A percentile compares a stretch with the other conserved stretches of the same genome.
These are phyloP conservation scores for Dasypus novemcinctus DNA, from an alignment of 2,113 vertebrate species.

Conservation along the genomic window DNA sequence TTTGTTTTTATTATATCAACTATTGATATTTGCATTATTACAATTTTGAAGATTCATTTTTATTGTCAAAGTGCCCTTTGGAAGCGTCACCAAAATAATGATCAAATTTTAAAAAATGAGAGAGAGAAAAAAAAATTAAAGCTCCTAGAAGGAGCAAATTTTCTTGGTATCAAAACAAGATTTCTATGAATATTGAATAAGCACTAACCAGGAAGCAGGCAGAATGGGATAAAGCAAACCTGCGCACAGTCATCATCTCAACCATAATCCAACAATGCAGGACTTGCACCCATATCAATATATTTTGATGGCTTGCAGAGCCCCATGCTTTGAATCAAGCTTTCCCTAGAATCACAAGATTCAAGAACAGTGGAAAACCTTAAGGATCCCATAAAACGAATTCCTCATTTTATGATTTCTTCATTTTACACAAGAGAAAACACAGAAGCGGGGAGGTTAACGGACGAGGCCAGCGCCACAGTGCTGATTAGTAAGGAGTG, in stretches of 20 bases:
- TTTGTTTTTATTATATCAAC: background rate
- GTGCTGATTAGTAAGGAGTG: background rate
- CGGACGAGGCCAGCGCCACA: background rate
- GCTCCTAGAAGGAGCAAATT: background rate
- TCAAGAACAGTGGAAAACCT: background rate
- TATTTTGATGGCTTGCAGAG: background rate
- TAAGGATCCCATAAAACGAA: background rate
- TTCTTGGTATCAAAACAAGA: background rate
- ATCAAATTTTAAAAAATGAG: background rate
- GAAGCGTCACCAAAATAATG: background rate
- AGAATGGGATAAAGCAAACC: background rate
- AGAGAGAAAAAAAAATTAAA: background rate
- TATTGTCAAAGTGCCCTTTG: background rate
- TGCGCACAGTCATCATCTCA: too few relatives aligned
- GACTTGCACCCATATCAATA: background rate
- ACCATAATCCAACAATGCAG: background rate
- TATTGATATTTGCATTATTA: background rate
- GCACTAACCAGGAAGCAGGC: background rate
- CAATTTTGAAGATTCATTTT: background rate
- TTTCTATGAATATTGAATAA: background rate
- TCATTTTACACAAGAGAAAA: background rate
- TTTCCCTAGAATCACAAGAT: background rate
- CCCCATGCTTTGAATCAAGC: background rate
- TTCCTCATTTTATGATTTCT: background rate
- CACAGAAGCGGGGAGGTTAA: background rate